Evolutionary conservation across 2,797 vertebrate species (phyloP), one percentile per base, ranked within the genome.

Genomic region (Xyrichtys novacula): DNA sequence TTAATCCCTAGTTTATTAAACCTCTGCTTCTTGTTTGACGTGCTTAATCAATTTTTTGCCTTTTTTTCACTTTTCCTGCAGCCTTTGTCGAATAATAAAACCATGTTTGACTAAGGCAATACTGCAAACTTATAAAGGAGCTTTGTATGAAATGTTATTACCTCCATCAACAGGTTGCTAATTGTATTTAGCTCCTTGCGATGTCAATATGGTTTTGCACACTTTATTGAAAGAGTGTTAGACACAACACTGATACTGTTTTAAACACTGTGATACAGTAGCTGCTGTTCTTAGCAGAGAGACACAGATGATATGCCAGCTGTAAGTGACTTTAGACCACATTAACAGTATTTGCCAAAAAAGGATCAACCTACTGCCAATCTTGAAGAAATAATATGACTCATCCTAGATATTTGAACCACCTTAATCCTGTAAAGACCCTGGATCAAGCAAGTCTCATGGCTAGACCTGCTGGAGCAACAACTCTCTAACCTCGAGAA

Each of bases 361-460:
- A 32, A 52, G 0, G 36, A 14, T 34, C 16, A 29, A 53, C 12
- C 31, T 26, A 19, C 47, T 42, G 48, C 17, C 59, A 42, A 55
- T 63, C 68, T 52, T 26, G 56, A 71, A 70, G 14, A 69, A 63
- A 65, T 31, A 62, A 54, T 43, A 57, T 49, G 49, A 64, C n/a
- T 84, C 65, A 74, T 72, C 36, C 43, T 39, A 55, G 68, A 76
- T 61, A 65, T 78, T 67, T 75, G 68, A 78, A 65, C 65, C 63
- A 53, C 65, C 25, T 61, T 78, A 84, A 86, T 86, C 74, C 71
- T 2, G 46, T 74, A 61, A 75, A 78, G 43, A 58, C 74, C 59
- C 32, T 19, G 52, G 80, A 72, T 83, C 65, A 75, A 65, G 50
- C 77, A 80, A 68, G 80, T 82, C 77, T 79, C 62, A 31, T 57